Percentiles rank a stretch among this genome's conserved stretches.
Evolutionary conservation across 2,797 vertebrate genomes (phyloP).

Genomic region (Falco novaeseelandiae): DNA sequence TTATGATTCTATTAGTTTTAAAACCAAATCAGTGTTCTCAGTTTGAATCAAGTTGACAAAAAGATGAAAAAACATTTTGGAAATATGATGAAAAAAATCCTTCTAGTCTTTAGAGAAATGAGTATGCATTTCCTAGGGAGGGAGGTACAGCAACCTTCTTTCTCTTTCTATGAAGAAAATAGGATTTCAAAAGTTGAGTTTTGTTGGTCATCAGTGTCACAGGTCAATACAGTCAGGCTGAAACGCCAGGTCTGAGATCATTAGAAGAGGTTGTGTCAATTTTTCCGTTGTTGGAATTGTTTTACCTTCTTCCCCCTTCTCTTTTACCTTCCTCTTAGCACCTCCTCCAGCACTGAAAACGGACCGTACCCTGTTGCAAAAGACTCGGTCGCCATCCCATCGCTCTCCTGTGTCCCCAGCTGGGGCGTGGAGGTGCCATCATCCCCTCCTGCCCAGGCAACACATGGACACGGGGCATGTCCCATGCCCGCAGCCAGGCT

Average conservation of each 20-base stretch:
- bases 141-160: not conserved
- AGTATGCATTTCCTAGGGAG: not conserved
- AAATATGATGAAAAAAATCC: not conserved
- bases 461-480: not conserved
- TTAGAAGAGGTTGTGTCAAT: not conserved
- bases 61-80: not conserved
- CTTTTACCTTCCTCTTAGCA: not conserved
- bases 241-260: not conserved
- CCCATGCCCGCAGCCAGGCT: not conserved
- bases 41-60: not conserved
- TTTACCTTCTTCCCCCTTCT: not conserved
- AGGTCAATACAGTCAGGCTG: not conserved
- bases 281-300: not conserved
- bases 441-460: not conserved
- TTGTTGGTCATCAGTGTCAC: not conserved
- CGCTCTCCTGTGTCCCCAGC: not conserved
- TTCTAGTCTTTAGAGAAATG: not conserved
- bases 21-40: not conserved
- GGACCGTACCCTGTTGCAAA: too few species aligned
- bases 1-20: not conserved
- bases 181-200: not conserved
- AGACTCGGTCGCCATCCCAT: rapidly evolving
- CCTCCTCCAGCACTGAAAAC: not conserved
- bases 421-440: not conserved
- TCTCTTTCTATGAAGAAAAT: not conserved